Evolutionary conservation across 2,888 invertebrate genomes (phyloP).

Genomic region (Drosophila mettleri): DNA sequence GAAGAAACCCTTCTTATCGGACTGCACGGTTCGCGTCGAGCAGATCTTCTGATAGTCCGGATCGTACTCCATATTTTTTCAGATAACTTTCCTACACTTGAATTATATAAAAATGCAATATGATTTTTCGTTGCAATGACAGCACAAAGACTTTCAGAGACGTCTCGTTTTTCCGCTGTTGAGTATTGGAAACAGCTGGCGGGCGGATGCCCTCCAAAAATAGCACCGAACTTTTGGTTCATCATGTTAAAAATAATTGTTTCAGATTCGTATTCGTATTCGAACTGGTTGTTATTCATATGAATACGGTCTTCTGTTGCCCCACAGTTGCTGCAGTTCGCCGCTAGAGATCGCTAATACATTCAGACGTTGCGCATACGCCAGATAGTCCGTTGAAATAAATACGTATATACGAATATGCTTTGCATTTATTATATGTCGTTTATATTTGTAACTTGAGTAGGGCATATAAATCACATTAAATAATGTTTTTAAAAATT

Average conservation of each 20-base stretch:
- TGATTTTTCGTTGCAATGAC: constrained; percentile 33
- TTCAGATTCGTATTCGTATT: constrained; percentile 18
- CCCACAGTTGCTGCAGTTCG: constrained; percentile 15
- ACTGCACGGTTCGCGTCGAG: constrained; percentile 91
- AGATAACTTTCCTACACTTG: constrained; percentile 1
- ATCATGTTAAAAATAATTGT: constrained; percentile 66
- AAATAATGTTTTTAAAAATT: constrained; percentile 79
- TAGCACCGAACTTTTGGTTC: constrained; percentile 59
- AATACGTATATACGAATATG: constrained; percentile 24
- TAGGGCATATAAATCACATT: constrained; percentile 78
- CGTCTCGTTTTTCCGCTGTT: constrained; percentile 48
- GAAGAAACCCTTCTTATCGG: constrained; percentile 91
- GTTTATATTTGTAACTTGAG: constrained; percentile 72
- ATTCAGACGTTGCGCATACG: constrained; percentile 35
- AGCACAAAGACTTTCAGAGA: constrained; percentile 21
- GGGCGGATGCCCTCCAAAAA: constrained; percentile 66
- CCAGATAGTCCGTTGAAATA: neutral
- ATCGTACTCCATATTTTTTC: constrained; percentile 65
- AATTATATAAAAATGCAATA: constrained; percentile 63
- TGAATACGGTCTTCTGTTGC: constrained; percentile 9
- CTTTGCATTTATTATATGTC: constrained; percentile 62
- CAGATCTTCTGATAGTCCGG: constrained; percentile 88
- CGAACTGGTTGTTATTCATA: constrained; percentile 38
- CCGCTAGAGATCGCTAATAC: constrained; percentile 35
- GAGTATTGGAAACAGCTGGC: constrained; percentile 69